Evolutionary conservation across 2,113 vertebrate genomes (phyloP).

Genomic region (Ovibos moschatus): DNA sequence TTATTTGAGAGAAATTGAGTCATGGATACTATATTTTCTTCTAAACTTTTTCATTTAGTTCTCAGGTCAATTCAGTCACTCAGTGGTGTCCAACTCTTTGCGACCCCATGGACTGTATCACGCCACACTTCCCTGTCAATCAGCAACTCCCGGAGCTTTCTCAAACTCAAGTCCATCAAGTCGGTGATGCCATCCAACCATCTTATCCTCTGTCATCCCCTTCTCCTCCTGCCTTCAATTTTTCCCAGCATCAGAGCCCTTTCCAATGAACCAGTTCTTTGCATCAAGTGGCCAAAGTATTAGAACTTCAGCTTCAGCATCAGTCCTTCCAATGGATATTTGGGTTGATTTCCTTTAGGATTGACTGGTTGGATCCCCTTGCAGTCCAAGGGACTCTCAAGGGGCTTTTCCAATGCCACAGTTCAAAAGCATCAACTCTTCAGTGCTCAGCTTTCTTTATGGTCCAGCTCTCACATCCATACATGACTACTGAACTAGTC

Average conservation of each 20-base stretch:
- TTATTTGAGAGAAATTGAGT: neutral
- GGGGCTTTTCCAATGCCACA: neutral
- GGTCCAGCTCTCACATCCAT: neutral
- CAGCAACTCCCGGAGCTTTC: neutral
- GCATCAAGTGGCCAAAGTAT: neutral
- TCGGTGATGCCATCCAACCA: neutral
- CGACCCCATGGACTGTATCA: neutral
- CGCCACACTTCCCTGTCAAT: neutral
- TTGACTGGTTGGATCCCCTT: neutral
- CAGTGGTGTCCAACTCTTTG: neutral
- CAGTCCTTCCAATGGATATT: neutral
- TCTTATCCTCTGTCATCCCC: neutral
- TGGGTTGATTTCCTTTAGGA: neutral
- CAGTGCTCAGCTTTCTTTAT: neutral
- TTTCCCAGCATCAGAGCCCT: neutral
- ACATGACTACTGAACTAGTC: neutral
- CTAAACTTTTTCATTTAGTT: conserved; percentile 17
- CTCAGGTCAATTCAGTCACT: neutral
- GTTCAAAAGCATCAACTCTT: neutral
- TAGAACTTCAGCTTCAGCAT: neutral
- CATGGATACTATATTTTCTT: conserved; percentile 2
- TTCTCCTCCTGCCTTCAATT: neutral
- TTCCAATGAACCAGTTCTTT: neutral
- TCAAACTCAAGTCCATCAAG: neutral
- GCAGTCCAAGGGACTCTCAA: neutral